Conservation (phyloP, 1,140 invertebrate genomes). For the Daktulosphaira vitifoliae region DNA sequence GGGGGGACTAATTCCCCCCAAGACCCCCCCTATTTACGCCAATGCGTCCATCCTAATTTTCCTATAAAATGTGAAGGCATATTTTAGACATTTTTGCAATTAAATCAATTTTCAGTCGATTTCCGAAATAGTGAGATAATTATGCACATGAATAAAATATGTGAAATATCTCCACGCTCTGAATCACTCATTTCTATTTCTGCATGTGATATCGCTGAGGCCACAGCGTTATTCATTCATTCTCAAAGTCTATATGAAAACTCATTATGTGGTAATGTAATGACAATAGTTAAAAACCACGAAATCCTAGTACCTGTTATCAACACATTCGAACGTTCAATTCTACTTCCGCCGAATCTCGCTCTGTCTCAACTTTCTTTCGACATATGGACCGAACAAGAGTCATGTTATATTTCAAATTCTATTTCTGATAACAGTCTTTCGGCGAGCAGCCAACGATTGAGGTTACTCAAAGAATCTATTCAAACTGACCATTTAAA, state of each 20-base stretch:
- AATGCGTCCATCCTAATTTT: neutral
- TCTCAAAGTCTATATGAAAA: neutral
- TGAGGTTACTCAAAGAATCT: neutral
- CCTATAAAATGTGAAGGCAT: too few relatives aligned
- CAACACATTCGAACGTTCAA: too few relatives aligned
- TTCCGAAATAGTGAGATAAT: neutral
- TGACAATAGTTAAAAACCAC: neutral
- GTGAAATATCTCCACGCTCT: neutral
- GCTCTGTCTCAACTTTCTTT: neutral
- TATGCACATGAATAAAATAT: neutral
- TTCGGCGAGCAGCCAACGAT: constrained; percentile 34
- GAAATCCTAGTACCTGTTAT: too few relatives aligned
- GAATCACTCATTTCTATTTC: neutral
- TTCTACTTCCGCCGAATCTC: too few relatives aligned
- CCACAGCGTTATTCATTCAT: neutral
- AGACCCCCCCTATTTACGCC: too few relatives aligned
- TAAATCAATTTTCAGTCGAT: neutral
- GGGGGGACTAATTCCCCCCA: too few relatives aligned
- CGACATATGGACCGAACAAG: too few relatives aligned
- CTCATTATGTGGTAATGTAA: neutral
- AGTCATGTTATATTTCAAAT: too few relatives aligned
- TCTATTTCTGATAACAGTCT: neutral
- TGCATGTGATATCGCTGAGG: neutral
- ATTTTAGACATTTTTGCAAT: too few relatives aligned
- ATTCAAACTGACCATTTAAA: constrained; percentile 8